Base-by-base conservation (phyloP, 1,140 invertebrate genomes). In the Lutraria rhynchaena region DNA sequence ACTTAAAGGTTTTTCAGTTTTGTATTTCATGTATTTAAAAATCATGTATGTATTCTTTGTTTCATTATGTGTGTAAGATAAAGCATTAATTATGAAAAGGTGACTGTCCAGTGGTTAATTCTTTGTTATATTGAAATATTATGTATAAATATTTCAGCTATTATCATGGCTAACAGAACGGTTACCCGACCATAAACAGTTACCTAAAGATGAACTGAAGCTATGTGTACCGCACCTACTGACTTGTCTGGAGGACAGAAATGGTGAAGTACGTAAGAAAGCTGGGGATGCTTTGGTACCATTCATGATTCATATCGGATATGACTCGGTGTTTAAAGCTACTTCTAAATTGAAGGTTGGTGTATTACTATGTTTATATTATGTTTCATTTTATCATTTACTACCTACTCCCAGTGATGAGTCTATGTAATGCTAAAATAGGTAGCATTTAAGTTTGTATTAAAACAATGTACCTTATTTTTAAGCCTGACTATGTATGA, bases 251-350 rank as follows among this genome's bases (percentile, higher is more conserved):
- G 97, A 98, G 89, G 98, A 99, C 93, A 94, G 98, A 51, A 97
- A 96, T 91, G 95, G 95, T 0, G 98, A 98, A 87, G 97, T 99
- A 0, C 93, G 98, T 19, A 98, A 97, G 90, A 96, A 96, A 89
- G 96, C 97, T 19, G 95, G 96, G 78, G 97, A 99, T 88, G 96
- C 96, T 58, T 94, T 98, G 27, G 91, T 98, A 31, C 97, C 97
- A 9, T 95, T 98, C 83, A 99, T 99, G 97, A 95, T 98, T 76
- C 97, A 98, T 92, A 92, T 97, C 0, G 96, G 97, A 7, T 98
- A 96, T 87, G 96, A 98, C 53, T 83, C 93, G 0, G 96, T 98
- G 95, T 91, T 94, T 4, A 91, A 89, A 67, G 89, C 90, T 37
- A 82, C 87, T 22, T 81, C 83, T 29, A 90, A 91, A 73, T 60